Conservation (phyloP, 2,797 vertebrate genomes). For the Cyprinodon diabolis region DNA sequence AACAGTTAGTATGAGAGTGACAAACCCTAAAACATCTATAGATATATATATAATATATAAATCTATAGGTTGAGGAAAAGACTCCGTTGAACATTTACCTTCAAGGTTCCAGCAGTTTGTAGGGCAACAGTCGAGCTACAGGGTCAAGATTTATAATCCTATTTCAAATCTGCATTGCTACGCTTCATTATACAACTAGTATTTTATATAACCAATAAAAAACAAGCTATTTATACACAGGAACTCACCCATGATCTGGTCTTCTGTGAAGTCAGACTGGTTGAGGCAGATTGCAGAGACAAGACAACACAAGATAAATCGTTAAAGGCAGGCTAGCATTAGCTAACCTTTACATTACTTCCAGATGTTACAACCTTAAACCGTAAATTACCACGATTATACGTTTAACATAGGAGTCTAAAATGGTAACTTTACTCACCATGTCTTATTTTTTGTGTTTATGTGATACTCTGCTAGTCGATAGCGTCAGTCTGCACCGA, state of each 20-base stretch:
- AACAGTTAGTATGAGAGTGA: conserved; percentile 7
- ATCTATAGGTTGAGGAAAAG: neutral
- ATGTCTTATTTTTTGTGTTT: conserved; percentile 32
- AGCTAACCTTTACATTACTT: neutral
- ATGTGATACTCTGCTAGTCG: conserved; percentile 3
- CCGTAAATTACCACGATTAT: accelerated
- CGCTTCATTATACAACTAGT: neutral
- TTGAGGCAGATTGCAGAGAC: conserved; percentile 1
- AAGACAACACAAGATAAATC: neutral
- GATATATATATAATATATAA: neutral
- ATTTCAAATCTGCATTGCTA: neutral
- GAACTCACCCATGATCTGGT: conserved; percentile 82
- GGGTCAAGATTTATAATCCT: conserved; percentile 9
- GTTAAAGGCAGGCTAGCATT: conserved; percentile 34
- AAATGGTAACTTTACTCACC: conserved; percentile 32
- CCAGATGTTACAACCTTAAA: neutral
- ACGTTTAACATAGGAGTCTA: accelerated
- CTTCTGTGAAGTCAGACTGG: conserved; percentile 85
- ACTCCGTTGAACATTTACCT: conserved; percentile 33
- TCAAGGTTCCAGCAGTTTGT: conserved; percentile 23
- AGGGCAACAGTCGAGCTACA: conserved; percentile 22
- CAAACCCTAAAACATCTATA: neutral
- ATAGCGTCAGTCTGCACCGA: neutral
- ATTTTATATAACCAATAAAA: neutral
- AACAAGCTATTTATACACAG: neutral